Percentiles rank a stretch among this genome's conserved stretches.
phyloP scores from a whole-genome alignment of 92 coral and sea anemone genomes.

The Porites evermanni region DNA sequence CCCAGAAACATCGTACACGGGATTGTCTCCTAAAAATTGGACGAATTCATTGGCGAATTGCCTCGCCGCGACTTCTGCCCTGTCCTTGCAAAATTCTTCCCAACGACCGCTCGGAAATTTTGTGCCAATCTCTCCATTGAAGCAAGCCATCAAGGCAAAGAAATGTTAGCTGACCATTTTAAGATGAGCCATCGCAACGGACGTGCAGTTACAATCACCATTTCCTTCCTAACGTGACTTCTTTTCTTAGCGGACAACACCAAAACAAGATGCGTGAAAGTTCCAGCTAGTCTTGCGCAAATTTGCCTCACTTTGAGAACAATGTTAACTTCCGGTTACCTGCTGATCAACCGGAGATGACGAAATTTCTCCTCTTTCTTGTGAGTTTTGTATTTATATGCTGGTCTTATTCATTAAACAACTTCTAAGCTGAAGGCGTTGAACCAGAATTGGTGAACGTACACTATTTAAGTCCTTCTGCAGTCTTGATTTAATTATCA shows the following conservation, averaged over 20 bases:
- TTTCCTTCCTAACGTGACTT: not conserved
- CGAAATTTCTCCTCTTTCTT: too few relatives aligned
- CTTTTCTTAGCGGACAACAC: conserved; percentile 43
- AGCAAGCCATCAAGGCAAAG: conserved; percentile 85
- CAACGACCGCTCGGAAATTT: conserved; percentile 90
- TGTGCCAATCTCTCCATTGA: conserved; percentile 90
- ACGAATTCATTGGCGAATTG: conserved; percentile 94
- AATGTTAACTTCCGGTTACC: not conserved
- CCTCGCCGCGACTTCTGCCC: conserved; percentile 90
- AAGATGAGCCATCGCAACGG: not conserved
- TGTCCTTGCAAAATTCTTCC: conserved; percentile 97
- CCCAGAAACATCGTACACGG: conserved; percentile 93
- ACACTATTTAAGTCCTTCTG: too few relatives aligned
- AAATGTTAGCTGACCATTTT: conserved; percentile 43
- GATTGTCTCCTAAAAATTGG: conserved; percentile 92
- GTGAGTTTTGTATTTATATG: too few relatives aligned
- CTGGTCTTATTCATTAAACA: too few relatives aligned
- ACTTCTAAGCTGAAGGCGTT: too few relatives aligned
- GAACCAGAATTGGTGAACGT: too few relatives aligned
- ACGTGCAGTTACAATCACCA: conserved; percentile 12
- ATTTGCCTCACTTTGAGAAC: conserved; percentile 26
- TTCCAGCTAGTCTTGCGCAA: not conserved
- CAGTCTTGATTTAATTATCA: too few relatives aligned
- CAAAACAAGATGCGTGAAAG: conserved; percentile 66
- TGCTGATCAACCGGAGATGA: not conserved